A percentile compares a stretch with the other conserved stretches of the same genome.
Evolutionary conservation across 2,888 invertebrate species (phyloP).

Genomic region (Pristionchus fissidentatus): DNA sequence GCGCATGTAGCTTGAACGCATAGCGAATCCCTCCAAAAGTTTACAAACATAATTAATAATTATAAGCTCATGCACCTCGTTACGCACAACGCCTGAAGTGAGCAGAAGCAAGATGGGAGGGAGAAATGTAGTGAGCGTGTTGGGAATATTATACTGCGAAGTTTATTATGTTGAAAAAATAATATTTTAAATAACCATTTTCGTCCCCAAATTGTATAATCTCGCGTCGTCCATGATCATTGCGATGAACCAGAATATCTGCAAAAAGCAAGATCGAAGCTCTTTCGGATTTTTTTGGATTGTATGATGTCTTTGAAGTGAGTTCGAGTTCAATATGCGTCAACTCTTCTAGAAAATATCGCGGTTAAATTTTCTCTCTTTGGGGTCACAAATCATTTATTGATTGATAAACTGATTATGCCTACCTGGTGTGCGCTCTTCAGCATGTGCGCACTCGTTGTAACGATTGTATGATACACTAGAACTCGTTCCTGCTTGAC

Average conservation of each 20-base stretch:
- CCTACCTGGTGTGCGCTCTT: background rate
- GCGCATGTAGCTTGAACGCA: too few relatives aligned
- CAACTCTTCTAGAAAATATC: too few relatives aligned
- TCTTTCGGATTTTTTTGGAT: background rate
- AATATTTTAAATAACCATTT: background rate
- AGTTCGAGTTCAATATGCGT: too few relatives aligned
- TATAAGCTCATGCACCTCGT: background rate
- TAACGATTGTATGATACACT: background rate
- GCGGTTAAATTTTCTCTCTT: too few relatives aligned
- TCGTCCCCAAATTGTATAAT: background rate
- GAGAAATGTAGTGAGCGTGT: background rate
- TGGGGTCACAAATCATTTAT: too few relatives aligned
- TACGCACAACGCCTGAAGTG: background rate
- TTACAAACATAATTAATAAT: background rate
- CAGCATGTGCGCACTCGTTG: background rate
- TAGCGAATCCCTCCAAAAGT: too few relatives aligned
- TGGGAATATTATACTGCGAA: background rate
- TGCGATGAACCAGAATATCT: slow-evolving; percentile 11
- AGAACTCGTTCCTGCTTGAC: background rate
- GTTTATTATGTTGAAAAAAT: background rate
- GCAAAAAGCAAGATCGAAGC: background rate
- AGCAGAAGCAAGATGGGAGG: background rate
- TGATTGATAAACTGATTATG: too few relatives aligned
- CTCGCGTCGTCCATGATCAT: background rate
- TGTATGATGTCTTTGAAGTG: too few relatives aligned